Conservation (phyloP, 2,888 invertebrate species). For the Microctonus brassicae region DNA sequence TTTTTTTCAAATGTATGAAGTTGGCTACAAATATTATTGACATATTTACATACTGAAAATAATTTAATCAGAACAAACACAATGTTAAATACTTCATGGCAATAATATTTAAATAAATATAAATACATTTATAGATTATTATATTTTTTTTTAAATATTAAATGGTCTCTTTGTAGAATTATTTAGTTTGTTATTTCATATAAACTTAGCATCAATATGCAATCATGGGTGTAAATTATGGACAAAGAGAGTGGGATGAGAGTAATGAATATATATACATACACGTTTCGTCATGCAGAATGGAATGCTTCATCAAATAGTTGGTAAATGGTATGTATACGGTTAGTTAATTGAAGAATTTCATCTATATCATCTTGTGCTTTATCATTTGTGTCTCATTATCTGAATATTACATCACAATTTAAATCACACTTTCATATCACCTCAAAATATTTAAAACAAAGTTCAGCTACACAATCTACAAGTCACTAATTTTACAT, state of each 20-base stretch:
- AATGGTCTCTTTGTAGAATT: not conserved
- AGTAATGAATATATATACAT: constrained; percentile 8
- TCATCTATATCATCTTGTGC: constrained; percentile 56
- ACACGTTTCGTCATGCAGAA: constrained; percentile 63
- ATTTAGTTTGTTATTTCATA: not conserved
- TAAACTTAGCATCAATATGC: constrained; percentile 10
- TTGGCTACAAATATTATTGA: not conserved
- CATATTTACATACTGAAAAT: too few species aligned
- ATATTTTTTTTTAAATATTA: not conserved
- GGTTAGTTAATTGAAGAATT: constrained; percentile 64
- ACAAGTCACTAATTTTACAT: too few species aligned
- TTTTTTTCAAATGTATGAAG: not conserved
- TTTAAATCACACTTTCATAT: not conserved
- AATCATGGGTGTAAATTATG: constrained; percentile 2
- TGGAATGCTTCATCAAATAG: constrained; percentile 66
- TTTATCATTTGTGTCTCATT: constrained; percentile 2
- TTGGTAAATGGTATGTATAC: too few species aligned
- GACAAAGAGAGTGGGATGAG: not conserved
- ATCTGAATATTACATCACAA: not conserved
- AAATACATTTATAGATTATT: not conserved
- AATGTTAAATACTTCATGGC: not conserved
- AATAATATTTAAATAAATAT: not conserved
- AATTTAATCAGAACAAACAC: too few species aligned
- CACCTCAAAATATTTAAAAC: not conserved
- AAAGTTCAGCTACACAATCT: too few species aligned